These are phyloP conservation scores for Tylochromis polylepis DNA, from an alignment of 2,113 vertebrate species.

Conservation along the genomic window DNA sequence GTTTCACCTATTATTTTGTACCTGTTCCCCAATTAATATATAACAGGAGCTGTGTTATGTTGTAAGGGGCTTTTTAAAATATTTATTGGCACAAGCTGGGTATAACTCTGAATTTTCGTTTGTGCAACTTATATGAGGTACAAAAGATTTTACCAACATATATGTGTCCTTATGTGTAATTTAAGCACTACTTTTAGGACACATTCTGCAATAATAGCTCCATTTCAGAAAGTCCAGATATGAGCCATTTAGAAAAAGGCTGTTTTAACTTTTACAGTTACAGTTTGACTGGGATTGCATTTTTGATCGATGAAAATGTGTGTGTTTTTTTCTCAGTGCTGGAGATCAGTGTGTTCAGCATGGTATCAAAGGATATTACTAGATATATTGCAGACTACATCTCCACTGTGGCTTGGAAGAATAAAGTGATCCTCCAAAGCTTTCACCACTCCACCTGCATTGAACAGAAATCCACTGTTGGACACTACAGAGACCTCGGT, in stretches of 20 bases:
- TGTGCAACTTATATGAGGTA: not conserved
- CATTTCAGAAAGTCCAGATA: not conserved
- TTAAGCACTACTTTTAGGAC: not conserved
- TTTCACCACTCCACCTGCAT: constrained; percentile 68
- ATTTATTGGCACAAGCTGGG: not conserved
- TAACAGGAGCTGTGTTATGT: not conserved
- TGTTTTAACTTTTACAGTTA: not conserved
- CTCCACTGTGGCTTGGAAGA: constrained; percentile 76
- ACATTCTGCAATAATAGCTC: not conserved
- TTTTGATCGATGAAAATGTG: not conserved
- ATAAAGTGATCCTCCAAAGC: constrained; percentile 72
- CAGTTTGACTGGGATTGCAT: not conserved
- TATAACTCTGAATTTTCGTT: not conserved
- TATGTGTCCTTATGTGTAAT: not conserved
- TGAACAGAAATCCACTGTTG: constrained; percentile 35
- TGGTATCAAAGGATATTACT: constrained; percentile 83
- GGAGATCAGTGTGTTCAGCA: constrained; percentile 83
- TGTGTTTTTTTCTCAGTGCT: constrained; percentile 72
- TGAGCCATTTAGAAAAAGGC: not conserved
- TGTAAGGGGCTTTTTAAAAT: not conserved
- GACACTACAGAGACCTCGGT: constrained; percentile 86
- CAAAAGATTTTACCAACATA: not conserved
- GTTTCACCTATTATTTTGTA: not conserved
- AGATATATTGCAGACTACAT: constrained; percentile 73
- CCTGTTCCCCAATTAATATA: not conserved